Evolutionary conservation across 1,140 invertebrate genomes (phyloP).

Genomic region (Agrypnia vestita): DNA sequence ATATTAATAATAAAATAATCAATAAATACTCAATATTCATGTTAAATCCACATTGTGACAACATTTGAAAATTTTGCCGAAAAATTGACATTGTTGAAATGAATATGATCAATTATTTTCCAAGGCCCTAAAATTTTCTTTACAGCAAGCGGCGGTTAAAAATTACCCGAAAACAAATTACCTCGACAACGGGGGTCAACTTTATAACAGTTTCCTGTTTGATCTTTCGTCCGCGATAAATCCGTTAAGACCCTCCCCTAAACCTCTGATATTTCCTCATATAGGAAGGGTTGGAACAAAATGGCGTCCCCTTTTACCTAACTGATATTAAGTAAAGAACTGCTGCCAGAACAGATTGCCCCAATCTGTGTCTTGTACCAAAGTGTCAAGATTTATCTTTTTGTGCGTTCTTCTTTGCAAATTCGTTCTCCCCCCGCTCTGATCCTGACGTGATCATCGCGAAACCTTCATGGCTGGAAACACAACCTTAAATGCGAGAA

Average conservation of each 20-base stretch:
- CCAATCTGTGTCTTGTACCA: slow-evolving; percentile 40
- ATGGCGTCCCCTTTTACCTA: background rate
- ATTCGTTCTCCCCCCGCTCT: background rate
- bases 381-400: slow-evolving; percentile 45
- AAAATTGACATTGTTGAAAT: no score
- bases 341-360: slow-evolving; percentile 29
- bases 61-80: no score
- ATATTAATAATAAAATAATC: no score
- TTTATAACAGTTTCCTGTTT: slow-evolving; percentile 21
- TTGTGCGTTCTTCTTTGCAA: background rate
- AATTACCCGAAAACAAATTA: slow-evolving; percentile 23
- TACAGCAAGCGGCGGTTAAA: slow-evolving; percentile 3
- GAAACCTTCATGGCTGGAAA: background rate
- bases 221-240: slow-evolving; percentile 12
- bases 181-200: slow-evolving; percentile 17
- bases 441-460: background rate
- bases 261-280: slow-evolving; percentile 23
- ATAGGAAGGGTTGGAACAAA: background rate
- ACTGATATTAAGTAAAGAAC: slow-evolving; percentile 42
- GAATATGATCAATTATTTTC: no score
- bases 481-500: background rate
- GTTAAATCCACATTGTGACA: no score
- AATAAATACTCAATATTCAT: no score
- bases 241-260: slow-evolving; percentile 7
- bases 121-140: no score